Conservation (phyloP, 2,888 invertebrate genomes). For the Ommatoiulus sabulosus region DNA sequence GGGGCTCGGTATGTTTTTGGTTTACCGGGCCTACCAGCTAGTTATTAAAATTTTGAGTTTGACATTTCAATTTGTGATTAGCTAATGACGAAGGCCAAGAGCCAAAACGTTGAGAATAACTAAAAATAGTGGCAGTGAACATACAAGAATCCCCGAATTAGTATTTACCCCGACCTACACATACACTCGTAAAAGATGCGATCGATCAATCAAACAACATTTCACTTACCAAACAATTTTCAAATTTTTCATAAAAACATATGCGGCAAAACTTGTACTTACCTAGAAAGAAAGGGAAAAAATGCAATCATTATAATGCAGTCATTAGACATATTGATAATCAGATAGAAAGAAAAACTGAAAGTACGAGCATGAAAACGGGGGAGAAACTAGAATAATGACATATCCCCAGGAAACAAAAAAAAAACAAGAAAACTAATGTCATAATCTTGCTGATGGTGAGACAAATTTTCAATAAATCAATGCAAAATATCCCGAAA, state of each 20-base stretch:
- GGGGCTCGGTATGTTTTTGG: too few species aligned
- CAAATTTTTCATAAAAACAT: background rate
- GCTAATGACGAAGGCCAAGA: too few species aligned
- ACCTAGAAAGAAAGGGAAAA: background rate
- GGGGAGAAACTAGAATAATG: background rate
- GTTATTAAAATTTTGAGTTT: too few species aligned
- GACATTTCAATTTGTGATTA: too few species aligned
- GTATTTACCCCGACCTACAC: too few species aligned
- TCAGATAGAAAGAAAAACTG: background rate
- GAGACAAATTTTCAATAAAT: constrained; percentile 3
- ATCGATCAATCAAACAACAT: background rate
- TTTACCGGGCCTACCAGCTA: too few species aligned
- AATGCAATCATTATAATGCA: constrained; percentile 5
- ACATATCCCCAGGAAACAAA: background rate
- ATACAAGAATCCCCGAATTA: too few species aligned
- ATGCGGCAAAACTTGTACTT: background rate
- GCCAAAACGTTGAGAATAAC: too few species aligned
- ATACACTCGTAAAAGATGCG: too few species aligned
- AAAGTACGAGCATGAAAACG: background rate
- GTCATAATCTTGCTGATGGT: background rate
- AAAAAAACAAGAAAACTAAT: background rate
- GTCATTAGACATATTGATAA: background rate
- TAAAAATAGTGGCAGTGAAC: too few species aligned
- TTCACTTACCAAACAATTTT: background rate
- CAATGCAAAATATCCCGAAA: constrained; percentile 13